phyloP scores from a whole-genome alignment of 2,113 vertebrate species.

The Piprites chloris region DNA sequence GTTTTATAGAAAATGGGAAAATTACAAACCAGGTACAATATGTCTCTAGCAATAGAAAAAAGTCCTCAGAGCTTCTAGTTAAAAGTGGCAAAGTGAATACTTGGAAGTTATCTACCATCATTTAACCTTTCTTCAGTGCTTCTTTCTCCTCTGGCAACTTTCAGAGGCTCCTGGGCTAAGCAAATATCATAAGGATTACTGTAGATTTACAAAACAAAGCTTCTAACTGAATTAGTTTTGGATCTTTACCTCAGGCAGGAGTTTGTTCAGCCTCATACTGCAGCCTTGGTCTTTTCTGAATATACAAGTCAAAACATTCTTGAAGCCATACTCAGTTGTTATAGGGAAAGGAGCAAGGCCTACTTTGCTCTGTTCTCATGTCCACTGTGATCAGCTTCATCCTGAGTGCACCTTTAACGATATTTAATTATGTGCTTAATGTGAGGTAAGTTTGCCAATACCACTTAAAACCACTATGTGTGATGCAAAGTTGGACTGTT shows the following conservation, averaged over 20 bases:
- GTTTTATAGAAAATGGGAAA: background rate
- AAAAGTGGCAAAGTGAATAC: background rate
- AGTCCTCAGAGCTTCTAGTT: background rate
- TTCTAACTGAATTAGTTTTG: background rate
- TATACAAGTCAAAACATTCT: background rate
- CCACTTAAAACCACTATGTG: no score
- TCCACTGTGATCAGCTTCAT: no score
- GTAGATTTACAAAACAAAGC: background rate
- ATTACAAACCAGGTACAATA: background rate
- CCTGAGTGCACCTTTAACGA: no score
- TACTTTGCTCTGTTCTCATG: no score
- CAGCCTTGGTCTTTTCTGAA: background rate
- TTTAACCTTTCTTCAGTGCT: background rate
- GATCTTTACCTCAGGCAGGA: background rate
- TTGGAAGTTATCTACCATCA: background rate
- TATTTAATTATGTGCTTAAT: no score
- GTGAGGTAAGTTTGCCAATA: no score
- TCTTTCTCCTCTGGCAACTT: background rate
- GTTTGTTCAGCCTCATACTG: background rate
- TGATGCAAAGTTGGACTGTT: no score
- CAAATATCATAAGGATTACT: background rate
- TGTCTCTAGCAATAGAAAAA: background rate
- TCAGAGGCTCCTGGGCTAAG: background rate
- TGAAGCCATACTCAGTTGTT: no score
- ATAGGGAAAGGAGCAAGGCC: no score